These are phyloP conservation scores for Melipona beecheii DNA, from an alignment of 2,888 invertebrate genomes.

Conservation along the genomic window DNA sequence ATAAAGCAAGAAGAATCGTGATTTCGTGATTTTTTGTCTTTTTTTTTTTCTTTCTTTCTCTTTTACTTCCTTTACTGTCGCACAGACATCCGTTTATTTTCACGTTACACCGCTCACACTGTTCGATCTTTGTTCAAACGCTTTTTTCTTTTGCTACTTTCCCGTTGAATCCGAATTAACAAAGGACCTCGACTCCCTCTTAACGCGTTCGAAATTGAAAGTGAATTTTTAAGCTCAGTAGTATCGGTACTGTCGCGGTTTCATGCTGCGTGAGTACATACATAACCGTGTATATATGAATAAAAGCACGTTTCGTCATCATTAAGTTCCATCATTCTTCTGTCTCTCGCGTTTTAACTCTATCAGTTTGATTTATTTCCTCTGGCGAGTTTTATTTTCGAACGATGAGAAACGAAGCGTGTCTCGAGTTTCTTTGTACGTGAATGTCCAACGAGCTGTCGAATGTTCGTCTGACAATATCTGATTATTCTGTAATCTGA, in stretches of 20 bases:
- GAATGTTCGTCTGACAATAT: not conserved
- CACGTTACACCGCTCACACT: conserved; percentile 42
- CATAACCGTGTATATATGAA: conserved; percentile 19
- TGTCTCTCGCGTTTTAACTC: conserved; percentile 2
- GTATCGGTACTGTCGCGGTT: conserved; percentile 29
- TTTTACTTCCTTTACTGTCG: conserved; percentile 50
- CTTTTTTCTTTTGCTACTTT: not conserved
- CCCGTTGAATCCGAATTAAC: not conserved
- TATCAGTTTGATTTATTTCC: conserved; percentile 4
- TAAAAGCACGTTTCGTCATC: conserved; percentile 27
- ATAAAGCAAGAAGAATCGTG: conserved; percentile 9
- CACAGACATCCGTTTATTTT: conserved; percentile 57
- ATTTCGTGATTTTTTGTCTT: conserved; percentile 1
- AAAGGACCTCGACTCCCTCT: conserved; percentile 1
- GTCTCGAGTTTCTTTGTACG: not conserved
- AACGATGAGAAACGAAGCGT: not conserved
- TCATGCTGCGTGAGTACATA: not conserved
- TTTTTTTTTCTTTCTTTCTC: not conserved
- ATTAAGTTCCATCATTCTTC: conserved; percentile 8
- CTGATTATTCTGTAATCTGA: not conserved
- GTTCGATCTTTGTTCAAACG: conserved; percentile 22
- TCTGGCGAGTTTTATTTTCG: not conserved
- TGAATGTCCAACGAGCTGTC: not conserved
- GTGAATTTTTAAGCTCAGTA: conserved; percentile 42
- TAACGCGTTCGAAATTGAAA: conserved; percentile 11